Percentiles rank a stretch among this genome's conserved stretches.
phyloP scores from a whole-genome alignment of 2,888 invertebrate genomes.

The Drosophila nr. medialis region DNA sequence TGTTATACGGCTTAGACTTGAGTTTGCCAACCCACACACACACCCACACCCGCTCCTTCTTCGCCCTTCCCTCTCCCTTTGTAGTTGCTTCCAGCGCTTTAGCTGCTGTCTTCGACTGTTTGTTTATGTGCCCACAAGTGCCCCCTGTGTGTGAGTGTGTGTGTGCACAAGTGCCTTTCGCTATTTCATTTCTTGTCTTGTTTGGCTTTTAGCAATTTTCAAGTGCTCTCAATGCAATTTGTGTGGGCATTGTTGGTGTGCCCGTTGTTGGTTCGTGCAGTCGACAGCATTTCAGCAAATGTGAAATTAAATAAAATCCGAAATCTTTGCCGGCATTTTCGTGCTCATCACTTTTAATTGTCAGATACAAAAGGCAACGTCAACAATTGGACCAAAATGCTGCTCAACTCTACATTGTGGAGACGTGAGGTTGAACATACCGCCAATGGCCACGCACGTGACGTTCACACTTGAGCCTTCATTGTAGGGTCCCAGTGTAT shows the following conservation, averaged over 20 bases:
- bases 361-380: conserved; percentile 72
- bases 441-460: conserved; percentile 93
- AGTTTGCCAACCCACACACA: conserved; percentile 27
- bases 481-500: conserved; percentile 93
- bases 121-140: conserved; percentile 75
- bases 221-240: conserved; percentile 82
- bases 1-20: conserved; percentile 71
- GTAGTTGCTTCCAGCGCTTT: conserved; percentile 64
- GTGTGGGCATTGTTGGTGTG: conserved; percentile 66
- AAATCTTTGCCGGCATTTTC: conserved; percentile 70
- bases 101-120: conserved; percentile 69
- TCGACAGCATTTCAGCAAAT: conserved; percentile 68
- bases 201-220: conserved; percentile 82
- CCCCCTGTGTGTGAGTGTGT: conserved; percentile 22
- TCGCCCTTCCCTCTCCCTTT: background rate
- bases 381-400: conserved; percentile 67
- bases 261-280: conserved; percentile 60
- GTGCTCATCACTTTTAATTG: conserved; percentile 77
- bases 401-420: conserved; percentile 10
- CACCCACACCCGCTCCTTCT: background rate
- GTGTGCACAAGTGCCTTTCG: conserved; percentile 77
- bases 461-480: conserved; percentile 93
- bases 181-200: conserved; percentile 82
- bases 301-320: conserved; percentile 79
- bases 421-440: conserved; percentile 86